Base-by-base conservation (phyloP, 2,113 vertebrate genomes). In the Malurus elegans region DNA sequence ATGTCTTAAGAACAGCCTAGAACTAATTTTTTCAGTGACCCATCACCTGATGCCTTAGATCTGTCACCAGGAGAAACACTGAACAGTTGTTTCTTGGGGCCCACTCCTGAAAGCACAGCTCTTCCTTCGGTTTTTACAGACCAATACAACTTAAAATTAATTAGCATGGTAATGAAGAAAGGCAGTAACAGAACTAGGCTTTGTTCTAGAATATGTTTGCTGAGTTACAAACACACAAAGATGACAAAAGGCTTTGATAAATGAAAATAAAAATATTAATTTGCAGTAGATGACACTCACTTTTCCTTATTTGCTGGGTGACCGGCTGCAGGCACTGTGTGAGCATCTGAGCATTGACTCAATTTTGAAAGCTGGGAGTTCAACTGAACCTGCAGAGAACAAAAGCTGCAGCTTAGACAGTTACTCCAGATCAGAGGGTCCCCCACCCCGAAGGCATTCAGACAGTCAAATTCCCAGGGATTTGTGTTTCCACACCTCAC, bases 351-450 rank as follows among this genome's bases (percentile, higher is more conserved):
- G 14, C 96, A 89, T 14, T 62, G 40, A 50, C 71, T 96, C 50
- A 90, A 12, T 96, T 98, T 99, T 4, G 93, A 73, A 40, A 97
- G 95, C 71, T 98, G 97, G 7, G 98, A 95, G 89, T 98, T 98
- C 95, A 99, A 98, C 38, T 98, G 98, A 50, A 98, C 97, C 99
- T 99, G 97, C 47, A 48, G 76, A 60, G 42, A 90, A 5, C n/a
- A 18, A 36, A 58, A 81, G 61, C 7, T 48, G 45, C 26, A 53
- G 73, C 19, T 70, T 34, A 79, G 7, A 19, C 32, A 44, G 10
- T n/a, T 31, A 16, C 38, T 62, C 47, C 48, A n/a, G 82, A 13
- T 7, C 48, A 19, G 21, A 31, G 0, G 4, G 9, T 2, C 2
- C 19, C 40, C 50, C 34, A n/a, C 28, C 29, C 17, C 0, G 0